Conservation (phyloP, 2,888 invertebrate species). For the Xestoiulus laeticollis region DNA sequence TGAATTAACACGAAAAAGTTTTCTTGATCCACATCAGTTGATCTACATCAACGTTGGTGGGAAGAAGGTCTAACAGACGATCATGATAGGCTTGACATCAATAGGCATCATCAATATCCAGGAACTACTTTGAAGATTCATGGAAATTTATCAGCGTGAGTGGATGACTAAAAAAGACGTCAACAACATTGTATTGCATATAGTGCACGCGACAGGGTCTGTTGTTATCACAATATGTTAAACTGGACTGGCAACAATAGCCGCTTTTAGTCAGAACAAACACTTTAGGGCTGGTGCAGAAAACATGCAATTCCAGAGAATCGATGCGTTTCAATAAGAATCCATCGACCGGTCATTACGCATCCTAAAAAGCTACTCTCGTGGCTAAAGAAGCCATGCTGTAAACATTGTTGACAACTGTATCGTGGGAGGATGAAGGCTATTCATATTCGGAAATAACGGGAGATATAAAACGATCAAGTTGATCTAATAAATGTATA, state of each 20-base stretch:
- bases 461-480: background rate
- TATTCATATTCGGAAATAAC: background rate
- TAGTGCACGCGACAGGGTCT: background rate
- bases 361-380: background rate
- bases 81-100: background rate
- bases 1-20: too few relatives aligned
- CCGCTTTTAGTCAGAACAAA: background rate
- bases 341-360: background rate
- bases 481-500: background rate
- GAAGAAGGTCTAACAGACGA: too few relatives aligned
- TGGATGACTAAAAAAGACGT: background rate
- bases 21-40: too few relatives aligned
- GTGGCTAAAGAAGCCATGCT: background rate
- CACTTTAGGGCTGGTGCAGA: background rate
- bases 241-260: background rate
- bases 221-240: background rate
- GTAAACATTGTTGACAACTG: background rate
- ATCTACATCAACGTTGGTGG: too few relatives aligned
- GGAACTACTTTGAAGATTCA: background rate
- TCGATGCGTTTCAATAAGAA: background rate
- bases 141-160: background rate
- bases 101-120: background rate
- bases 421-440: background rate
- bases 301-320: background rate
- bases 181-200: background rate